A percentile compares a stretch with the other conserved stretches of the same genome.
These are phyloP conservation scores for Girardia tigrina DNA, from an alignment of 2,888 invertebrate species.

Conservation along the genomic window DNA sequence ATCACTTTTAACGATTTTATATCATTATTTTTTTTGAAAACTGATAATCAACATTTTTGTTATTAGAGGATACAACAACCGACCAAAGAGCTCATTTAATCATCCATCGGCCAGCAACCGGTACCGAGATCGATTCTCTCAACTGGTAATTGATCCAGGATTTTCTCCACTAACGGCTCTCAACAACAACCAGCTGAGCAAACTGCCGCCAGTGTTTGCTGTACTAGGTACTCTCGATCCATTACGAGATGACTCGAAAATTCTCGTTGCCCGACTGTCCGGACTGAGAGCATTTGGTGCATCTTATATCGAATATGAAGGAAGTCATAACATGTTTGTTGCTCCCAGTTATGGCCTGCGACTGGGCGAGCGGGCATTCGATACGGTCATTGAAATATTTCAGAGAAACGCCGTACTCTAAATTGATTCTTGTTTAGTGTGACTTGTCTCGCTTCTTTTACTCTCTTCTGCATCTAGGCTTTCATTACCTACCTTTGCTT, in stretches of 20 bases:
- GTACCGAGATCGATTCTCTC: neutral
- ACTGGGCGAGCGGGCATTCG: neutral
- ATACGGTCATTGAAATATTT: neutral
- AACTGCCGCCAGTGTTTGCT: neutral
- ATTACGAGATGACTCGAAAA: neutral
- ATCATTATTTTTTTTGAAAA: neutral
- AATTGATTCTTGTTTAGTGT: neutral
- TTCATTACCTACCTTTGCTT: no score
- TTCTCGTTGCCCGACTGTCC: neutral
- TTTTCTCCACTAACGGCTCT: neutral
- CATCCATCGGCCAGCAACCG: neutral
- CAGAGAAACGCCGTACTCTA: neutral
- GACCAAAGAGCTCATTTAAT: conserved; percentile 1
- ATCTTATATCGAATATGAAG: neutral
- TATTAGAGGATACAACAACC: neutral
- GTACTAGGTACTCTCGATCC: neutral
- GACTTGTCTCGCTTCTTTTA: no score
- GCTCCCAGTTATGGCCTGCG: no score
- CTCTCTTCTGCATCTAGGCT: no score
- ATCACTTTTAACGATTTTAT: neutral
- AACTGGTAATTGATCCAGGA: neutral
- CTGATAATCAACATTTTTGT: no score
- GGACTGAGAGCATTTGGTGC: neutral
- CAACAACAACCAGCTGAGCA: neutral
- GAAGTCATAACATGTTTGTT: no score